Evolutionary conservation across 2,888 invertebrate genomes (phyloP).

Genomic region (Zonitis immaculata): DNA sequence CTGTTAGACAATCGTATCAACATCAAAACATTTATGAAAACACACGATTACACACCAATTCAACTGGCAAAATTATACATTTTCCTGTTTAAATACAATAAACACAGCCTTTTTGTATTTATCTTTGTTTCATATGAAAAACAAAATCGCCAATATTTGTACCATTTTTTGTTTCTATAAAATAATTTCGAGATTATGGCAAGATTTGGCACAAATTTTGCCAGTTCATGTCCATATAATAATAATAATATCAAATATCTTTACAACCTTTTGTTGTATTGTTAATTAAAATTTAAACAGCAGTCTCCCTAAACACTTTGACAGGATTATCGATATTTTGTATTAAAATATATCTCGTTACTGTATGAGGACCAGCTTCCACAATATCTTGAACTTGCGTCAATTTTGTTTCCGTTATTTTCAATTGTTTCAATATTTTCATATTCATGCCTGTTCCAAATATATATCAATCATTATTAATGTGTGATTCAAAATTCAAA

Average conservation of each 20-base stretch:
- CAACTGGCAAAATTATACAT: slow-evolving; percentile 1
- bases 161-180: not conserved
- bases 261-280: not conserved
- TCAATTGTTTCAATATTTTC: slow-evolving; percentile 25
- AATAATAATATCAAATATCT: not conserved
- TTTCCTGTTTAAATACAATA: not conserved
- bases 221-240: not conserved
- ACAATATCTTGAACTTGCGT: slow-evolving; percentile 38
- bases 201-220: slow-evolving; percentile 12
- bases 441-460: slow-evolving; percentile 35
- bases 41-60: not conserved
- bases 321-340: slow-evolving; percentile 46
- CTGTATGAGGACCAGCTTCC: slow-evolving; percentile 34
- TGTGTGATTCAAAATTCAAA: not conserved
- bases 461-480: slow-evolving; percentile 9
- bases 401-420: slow-evolving; percentile 35
- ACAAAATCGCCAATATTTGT: not conserved
- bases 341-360: slow-evolving; percentile 45
- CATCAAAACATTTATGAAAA: slow-evolving; percentile 22
- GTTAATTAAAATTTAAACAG: slow-evolving; percentile 40
- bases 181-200: slow-evolving; percentile 1
- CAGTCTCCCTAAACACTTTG: slow-evolving; percentile 48
- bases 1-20: not conserved
- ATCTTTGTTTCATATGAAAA: not conserved
- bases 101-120: slow-evolving; percentile 12